Conservation (phyloP, 2,797 vertebrate species). For the Pachyuromys duprasi region DNA sequence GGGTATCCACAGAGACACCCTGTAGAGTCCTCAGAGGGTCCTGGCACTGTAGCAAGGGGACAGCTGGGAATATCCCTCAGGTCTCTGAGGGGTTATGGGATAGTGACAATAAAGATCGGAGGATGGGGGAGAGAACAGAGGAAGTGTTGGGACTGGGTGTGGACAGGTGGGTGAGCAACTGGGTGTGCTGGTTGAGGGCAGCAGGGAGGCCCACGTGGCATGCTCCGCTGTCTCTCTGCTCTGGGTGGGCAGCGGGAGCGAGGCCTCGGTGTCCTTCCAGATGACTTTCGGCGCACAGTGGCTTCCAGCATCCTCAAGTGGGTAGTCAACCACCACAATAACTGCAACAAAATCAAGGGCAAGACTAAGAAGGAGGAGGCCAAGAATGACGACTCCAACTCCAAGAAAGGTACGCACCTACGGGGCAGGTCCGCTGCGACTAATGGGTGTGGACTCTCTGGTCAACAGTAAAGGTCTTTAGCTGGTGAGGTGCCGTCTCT, state of each 20-base stretch:
- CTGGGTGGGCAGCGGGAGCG: neutral
- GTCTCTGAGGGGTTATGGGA: neutral
- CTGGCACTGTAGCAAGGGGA: neutral
- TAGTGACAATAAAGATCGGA: neutral
- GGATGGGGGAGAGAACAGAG: neutral
- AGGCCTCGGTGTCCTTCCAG: constrained; percentile 73
- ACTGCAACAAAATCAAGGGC: neutral
- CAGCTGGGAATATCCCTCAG: neutral
- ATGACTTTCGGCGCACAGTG: constrained; percentile 82
- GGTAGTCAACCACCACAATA: constrained; percentile 72
- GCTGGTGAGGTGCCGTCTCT: neutral
- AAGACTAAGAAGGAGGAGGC: constrained; percentile 35
- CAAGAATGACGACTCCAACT: rapidly evolving
- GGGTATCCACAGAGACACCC: neutral
- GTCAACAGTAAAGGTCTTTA: neutral
- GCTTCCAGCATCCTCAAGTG: constrained; percentile 82
- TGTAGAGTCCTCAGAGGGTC: neutral
- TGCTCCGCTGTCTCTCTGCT: neutral
- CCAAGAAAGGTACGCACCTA: constrained; percentile 47
- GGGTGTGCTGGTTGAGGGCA: neutral
- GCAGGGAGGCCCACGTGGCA: neutral
- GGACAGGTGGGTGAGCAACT: neutral
- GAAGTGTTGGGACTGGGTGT: neutral
- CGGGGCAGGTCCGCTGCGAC: rapidly evolving
- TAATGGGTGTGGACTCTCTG: neutral